phyloP scores from a whole-genome alignment of 1,140 invertebrate genomes.

The Phortica variegata region DNA sequence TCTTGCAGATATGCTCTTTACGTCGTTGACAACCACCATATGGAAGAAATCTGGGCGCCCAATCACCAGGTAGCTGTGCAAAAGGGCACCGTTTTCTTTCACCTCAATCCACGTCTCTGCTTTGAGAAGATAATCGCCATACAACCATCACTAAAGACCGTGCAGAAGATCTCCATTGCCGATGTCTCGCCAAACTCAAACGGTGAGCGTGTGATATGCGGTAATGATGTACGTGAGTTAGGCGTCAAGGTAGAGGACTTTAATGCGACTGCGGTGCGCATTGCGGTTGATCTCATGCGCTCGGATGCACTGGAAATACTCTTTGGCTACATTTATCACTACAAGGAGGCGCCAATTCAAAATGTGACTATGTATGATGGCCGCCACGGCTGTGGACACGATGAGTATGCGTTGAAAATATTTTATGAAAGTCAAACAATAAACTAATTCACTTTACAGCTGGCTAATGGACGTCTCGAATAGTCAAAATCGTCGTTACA shows the following conservation, averaged over 20 bases:
- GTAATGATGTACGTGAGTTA: constrained; percentile 10
- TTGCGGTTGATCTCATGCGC: constrained; percentile 65
- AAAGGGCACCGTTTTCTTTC: constrained; percentile 78
- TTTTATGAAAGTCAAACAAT: not conserved
- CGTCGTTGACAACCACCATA: constrained; percentile 86
- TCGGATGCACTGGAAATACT: constrained; percentile 67
- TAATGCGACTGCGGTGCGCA: constrained; percentile 60
- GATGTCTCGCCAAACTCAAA: constrained; percentile 86
- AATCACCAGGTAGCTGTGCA: constrained; percentile 60
- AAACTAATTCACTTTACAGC: constrained; percentile 21
- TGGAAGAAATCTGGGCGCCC: constrained; percentile 86
- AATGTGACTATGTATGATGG: constrained; percentile 78
- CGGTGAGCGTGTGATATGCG: constrained; percentile 85
- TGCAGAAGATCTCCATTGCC: constrained; percentile 60
- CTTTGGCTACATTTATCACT: constrained; percentile 76
- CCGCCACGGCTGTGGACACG: constrained; percentile 77
- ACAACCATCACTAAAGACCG: constrained; percentile 21
- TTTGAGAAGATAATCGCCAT: constrained; percentile 69
- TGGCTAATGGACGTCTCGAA: constrained; percentile 53
- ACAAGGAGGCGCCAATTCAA: constrained; percentile 65
- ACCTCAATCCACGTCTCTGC: constrained; percentile 92
- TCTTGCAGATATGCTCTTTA: constrained; percentile 65
- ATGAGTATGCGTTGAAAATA: constrained; percentile 42
- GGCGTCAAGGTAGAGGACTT: constrained; percentile 26
- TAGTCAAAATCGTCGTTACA: constrained; percentile 44